Evolutionary conservation across 1,140 invertebrate genomes (phyloP).

Genomic region (Octopus bimaculoides): DNA sequence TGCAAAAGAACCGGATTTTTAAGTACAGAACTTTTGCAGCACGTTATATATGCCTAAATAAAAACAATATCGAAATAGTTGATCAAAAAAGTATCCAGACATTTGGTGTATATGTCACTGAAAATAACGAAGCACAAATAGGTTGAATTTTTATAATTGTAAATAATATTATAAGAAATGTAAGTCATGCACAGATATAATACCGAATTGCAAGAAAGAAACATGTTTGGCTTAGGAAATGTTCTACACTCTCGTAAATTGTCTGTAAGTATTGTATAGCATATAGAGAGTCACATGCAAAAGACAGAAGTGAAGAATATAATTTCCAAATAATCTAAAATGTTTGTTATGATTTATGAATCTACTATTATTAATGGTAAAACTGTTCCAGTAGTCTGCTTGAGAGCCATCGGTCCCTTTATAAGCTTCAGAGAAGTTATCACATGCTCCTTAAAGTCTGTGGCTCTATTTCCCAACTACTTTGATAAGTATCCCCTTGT

Average conservation of each 20-base stretch:
- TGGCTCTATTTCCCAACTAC: no score
- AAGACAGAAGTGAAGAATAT: neutral
- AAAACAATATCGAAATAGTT: neutral
- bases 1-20: neutral
- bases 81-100: neutral
- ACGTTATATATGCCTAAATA: neutral
- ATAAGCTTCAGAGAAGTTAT: no score
- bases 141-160: neutral
- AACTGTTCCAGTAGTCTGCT: neutral
- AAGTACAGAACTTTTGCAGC: neutral
- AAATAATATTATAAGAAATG: neutral
- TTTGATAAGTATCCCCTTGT: no score
- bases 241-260: neutral
- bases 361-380: conserved; percentile 5
- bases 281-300: neutral
- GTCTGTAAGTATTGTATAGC: neutral
- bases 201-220: neutral
- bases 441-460: no score
- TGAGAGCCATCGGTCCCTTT: neutral
- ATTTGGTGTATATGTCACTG: neutral
- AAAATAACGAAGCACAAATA: neutral
- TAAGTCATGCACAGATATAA: neutral
- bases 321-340: neutral
- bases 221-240: neutral
- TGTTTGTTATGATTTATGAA: neutral